These are phyloP conservation scores for Philereme transversata DNA, from an alignment of 2,888 invertebrate genomes.

Conservation along the genomic window DNA sequence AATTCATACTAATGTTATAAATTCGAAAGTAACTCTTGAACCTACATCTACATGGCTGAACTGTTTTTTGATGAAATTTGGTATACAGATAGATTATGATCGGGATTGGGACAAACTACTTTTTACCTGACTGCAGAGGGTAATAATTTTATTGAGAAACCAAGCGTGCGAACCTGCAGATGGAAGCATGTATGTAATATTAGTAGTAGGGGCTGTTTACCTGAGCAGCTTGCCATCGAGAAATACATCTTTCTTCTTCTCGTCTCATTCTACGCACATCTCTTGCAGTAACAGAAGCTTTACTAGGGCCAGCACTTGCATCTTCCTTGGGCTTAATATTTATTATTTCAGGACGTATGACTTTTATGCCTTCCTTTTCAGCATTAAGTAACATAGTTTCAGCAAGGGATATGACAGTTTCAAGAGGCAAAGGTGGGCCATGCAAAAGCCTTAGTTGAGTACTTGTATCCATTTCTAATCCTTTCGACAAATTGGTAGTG, in stretches of 20 bases:
- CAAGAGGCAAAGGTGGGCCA: conserved; percentile 3
- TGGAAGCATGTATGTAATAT: no score
- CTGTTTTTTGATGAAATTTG: no score
- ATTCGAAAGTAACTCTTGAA: no score
- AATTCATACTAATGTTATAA: no score
- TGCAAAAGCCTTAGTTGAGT: background rate
- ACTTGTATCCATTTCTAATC: background rate
- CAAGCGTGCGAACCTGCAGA: no score
- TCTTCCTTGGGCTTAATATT: background rate
- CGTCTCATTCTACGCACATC: conserved; percentile 8
- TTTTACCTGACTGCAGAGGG: no score
- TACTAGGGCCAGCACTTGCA: conserved; percentile 5
- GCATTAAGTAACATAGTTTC: conserved; percentile 15
- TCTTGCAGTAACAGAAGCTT: background rate
- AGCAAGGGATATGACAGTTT: conserved; percentile 16
- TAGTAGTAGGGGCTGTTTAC: conserved; percentile 45
- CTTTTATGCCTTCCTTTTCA: background rate
- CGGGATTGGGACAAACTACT: no score
- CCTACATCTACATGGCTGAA: no score
- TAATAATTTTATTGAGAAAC: no score
- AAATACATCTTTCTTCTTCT: conserved; percentile 71
- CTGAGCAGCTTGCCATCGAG: conserved; percentile 87
- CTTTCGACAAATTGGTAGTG: background rate
- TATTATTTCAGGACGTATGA: background rate
- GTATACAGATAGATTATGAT: no score